A percentile compares a stretch with the other conserved stretches of the same genome.
These are phyloP conservation scores for Cochlearius cochlearius DNA, from an alignment of 2,113 vertebrate species.

Conservation along the genomic window DNA sequence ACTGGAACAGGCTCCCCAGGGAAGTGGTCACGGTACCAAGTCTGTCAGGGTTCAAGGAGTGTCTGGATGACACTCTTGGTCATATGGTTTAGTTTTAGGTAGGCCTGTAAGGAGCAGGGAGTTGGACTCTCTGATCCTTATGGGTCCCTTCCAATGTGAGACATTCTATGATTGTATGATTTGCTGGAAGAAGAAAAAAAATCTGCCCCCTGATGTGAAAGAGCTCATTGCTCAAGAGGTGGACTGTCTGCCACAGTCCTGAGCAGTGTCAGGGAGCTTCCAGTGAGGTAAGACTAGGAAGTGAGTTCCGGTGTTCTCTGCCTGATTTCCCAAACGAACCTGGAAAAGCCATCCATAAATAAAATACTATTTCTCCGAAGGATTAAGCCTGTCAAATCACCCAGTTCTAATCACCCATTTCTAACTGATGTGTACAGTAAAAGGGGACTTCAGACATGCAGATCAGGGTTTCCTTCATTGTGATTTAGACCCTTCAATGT, in stretches of 20 bases:
- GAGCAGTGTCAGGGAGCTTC: background rate
- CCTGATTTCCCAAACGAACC: background rate
- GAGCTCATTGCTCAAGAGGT: background rate
- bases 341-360: background rate
- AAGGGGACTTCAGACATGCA: background rate
- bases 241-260: background rate
- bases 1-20: background rate
- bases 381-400: background rate
- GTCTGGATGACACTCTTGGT: background rate
- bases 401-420: background rate
- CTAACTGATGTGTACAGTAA: background rate
- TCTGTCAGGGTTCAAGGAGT: background rate
- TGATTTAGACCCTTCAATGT: background rate
- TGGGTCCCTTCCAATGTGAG: background rate
- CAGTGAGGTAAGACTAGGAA: background rate
- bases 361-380: background rate
- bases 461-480: background rate
- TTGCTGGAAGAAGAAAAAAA: background rate
- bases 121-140: background rate
- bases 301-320: fast-evolving
- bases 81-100: background rate
- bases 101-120: background rate
- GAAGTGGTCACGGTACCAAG: background rate
- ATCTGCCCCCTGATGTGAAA: background rate
- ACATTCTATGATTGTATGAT: background rate